Conservation (phyloP, 2,888 invertebrate species). For the Eilema caniola region DNA sequence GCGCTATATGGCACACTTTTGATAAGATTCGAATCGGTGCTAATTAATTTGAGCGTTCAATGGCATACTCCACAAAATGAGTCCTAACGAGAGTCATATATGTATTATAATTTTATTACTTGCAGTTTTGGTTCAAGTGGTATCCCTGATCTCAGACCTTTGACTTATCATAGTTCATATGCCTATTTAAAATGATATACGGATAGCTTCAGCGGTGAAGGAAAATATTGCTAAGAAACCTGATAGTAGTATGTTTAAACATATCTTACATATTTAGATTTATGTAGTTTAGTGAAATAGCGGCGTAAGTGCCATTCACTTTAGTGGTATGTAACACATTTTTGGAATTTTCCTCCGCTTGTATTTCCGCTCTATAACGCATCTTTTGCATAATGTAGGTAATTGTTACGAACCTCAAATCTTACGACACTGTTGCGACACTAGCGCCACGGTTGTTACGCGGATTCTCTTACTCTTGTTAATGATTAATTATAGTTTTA, state of each 20-base stretch:
- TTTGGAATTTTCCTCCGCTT: constrained; percentile 43
- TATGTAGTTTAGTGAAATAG: neutral
- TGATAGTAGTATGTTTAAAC: neutral
- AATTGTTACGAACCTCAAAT: constrained; percentile 36
- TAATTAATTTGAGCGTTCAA: neutral
- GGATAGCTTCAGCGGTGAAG: neutral
- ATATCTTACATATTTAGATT: neutral
- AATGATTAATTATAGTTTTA: constrained; percentile 32
- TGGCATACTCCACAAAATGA: neutral
- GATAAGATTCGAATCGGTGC: neutral
- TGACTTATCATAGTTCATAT: neutral
- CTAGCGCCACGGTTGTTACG: constrained; percentile 34
- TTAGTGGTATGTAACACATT: constrained; percentile 21
- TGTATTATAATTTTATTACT: neutral
- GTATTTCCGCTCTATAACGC: constrained; percentile 51
- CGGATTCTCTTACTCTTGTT: constrained; percentile 20
- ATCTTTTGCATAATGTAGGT: constrained; percentile 43
- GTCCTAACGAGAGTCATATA: neutral
- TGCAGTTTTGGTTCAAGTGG: neutral
- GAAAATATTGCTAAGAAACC: neutral
- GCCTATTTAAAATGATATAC: neutral
- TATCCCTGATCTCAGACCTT: neutral
- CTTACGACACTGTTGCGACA: constrained; percentile 42
- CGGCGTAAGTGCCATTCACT: constrained; percentile 14
- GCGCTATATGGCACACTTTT: neutral